A percentile compares a stretch with the other conserved stretches of the same genome.
phyloP scores from a whole-genome alignment of 2,888 invertebrate genomes.

The Watsonalla binaria region DNA sequence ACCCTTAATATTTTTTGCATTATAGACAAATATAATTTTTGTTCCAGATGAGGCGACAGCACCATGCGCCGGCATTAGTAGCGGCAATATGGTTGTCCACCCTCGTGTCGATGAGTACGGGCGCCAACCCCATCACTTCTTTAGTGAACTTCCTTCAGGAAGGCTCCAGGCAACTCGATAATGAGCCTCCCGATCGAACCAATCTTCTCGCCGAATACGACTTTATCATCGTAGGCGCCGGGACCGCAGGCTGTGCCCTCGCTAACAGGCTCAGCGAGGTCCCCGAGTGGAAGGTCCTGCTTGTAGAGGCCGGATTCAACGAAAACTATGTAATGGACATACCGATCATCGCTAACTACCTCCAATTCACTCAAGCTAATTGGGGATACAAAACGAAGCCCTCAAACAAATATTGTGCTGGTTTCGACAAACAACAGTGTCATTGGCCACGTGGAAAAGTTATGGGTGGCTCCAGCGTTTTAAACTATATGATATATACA shows the following conservation, averaged over 20 bases:
- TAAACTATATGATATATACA: constrained; percentile 90
- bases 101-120: constrained; percentile 38
- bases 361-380: constrained; percentile 85
- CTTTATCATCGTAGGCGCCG: constrained; percentile 88
- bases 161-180: constrained; percentile 68
- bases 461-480: constrained; percentile 88
- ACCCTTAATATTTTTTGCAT: constrained; percentile 7
- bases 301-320: constrained; percentile 85
- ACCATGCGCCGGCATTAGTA: constrained; percentile 33
- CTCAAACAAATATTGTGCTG: constrained; percentile 84
- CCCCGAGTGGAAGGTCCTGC: constrained; percentile 81
- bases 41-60: constrained; percentile 61
- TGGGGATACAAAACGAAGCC: constrained; percentile 91
- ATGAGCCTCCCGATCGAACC: constrained; percentile 76
- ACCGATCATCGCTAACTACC: constrained; percentile 84
- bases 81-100: constrained; percentile 43
- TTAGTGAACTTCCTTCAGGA: constrained; percentile 74
- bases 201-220: constrained; percentile 81
- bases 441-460: constrained; percentile 90
- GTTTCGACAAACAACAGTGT: constrained; percentile 85
- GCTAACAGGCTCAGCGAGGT: constrained; percentile 86
- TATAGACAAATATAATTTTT: constrained; percentile 8
- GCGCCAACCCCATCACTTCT: constrained; percentile 63
- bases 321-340: constrained; percentile 87
- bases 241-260: constrained; percentile 87